Conservation (phyloP, 2,113 vertebrate genomes). For the Pseudolaguvia tuberculata region DNA sequence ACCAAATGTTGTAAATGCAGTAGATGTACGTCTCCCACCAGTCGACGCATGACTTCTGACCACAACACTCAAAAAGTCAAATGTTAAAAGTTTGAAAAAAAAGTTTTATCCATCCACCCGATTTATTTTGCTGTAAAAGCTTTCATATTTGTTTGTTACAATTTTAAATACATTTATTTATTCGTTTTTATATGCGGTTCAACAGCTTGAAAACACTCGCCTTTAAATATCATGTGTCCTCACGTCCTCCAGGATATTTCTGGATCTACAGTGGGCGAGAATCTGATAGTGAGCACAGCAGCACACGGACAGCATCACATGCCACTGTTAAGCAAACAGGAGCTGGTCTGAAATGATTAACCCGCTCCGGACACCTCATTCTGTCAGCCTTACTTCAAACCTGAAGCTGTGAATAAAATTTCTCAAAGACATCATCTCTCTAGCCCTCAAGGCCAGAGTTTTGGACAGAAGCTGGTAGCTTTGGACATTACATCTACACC, state of each 20-base stretch:
- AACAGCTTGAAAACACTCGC: neutral
- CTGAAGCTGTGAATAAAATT: conserved; percentile 34
- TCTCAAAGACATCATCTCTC: conserved; percentile 5
- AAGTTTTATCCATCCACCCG: too few relatives aligned
- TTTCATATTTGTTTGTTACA: neutral
- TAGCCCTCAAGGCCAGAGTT: neutral
- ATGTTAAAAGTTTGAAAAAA: too few relatives aligned
- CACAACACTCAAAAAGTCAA: too few relatives aligned
- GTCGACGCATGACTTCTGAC: too few relatives aligned
- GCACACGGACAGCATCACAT: conserved; percentile 13
- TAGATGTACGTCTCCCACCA: too few relatives aligned
- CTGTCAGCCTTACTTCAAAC: conserved; percentile 43
- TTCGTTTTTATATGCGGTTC: neutral
- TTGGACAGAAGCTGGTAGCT: neutral
- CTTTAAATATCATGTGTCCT: conserved; percentile 1
- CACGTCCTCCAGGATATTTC: neutral
- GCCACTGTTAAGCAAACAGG: too few relatives aligned
- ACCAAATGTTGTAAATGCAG: too few relatives aligned
- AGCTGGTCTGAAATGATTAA: conserved; percentile 24
- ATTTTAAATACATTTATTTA: neutral
- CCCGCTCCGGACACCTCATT: conserved; percentile 37
- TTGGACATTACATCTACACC: conserved; percentile 20
- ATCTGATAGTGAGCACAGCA: neutral
- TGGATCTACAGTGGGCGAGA: conserved; percentile 10
- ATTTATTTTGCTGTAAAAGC: too few relatives aligned